phyloP scores from a whole-genome alignment of 2,797 vertebrate genomes.

The Pteronotus mesoamericanus region DNA sequence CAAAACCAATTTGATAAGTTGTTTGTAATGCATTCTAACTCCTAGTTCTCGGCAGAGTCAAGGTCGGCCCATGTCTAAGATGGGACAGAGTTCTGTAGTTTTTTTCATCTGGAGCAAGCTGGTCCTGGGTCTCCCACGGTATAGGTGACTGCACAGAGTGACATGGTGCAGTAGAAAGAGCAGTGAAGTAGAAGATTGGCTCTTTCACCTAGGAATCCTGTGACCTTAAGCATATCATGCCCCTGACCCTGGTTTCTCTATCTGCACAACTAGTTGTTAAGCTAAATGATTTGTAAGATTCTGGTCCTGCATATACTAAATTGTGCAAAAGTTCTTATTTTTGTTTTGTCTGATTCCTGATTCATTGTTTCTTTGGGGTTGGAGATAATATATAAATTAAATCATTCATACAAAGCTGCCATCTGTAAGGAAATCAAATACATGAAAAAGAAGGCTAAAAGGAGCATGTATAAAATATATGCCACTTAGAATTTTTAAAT shows the following conservation, averaged over 20 bases:
- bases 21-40: not conserved
- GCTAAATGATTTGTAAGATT: not conserved
- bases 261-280: not conserved
- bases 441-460: not conserved
- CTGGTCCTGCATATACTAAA: not conserved
- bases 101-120: not conserved
- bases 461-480: not conserved
- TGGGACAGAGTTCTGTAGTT: not conserved
- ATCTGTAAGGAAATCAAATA: not conserved
- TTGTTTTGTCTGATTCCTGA: not conserved
- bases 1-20: not conserved
- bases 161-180: not conserved
- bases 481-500: not conserved
- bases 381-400: constrained; percentile 9
- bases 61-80: not conserved
- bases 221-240: not conserved
- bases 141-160: not conserved
- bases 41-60: not conserved
- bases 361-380: not conserved
- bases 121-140: not conserved
- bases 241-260: not conserved
- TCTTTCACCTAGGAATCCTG: not conserved
- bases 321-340: not conserved
- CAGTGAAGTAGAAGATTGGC: not conserved
- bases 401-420: not conserved